These are phyloP conservation scores for Caenorhabditis sp. DNA, from an alignment of 2,888 invertebrate species.

Conservation along the genomic window DNA sequence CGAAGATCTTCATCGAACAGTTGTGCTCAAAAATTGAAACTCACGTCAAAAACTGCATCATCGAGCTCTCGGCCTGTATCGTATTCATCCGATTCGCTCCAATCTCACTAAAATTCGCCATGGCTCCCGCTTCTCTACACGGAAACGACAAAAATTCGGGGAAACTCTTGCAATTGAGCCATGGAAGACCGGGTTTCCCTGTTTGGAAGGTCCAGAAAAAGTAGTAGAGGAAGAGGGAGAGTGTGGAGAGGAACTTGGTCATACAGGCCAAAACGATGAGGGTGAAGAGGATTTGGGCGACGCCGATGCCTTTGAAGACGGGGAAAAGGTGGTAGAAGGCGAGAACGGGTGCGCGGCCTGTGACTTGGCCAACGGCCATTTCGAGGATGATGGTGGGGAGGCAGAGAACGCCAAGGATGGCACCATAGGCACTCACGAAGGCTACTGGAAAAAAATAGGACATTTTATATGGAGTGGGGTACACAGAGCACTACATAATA, in stretches of 20 bases:
- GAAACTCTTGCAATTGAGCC: slow-evolving; percentile 68
- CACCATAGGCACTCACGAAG: slow-evolving; percentile 68
- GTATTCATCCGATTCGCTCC: slow-evolving; percentile 47
- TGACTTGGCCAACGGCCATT: slow-evolving; percentile 69
- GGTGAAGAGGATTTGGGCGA: slow-evolving; percentile 63
- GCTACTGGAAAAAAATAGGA: slow-evolving; percentile 58
- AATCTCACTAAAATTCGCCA: slow-evolving; percentile 54
- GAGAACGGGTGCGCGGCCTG: slow-evolving; percentile 68
- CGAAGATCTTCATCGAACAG: no score
- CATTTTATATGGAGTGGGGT: background rate
- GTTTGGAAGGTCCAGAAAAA: slow-evolving; percentile 62
- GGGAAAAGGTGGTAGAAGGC: slow-evolving; percentile 69
- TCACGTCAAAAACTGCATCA: slow-evolving; percentile 66
- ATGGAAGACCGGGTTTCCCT: slow-evolving; percentile 64
- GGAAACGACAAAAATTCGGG: slow-evolving; percentile 61
- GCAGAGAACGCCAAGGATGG: slow-evolving; percentile 55
- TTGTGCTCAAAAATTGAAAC: background rate
- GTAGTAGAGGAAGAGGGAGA: slow-evolving; percentile 65
- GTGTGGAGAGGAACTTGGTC: slow-evolving; percentile 63
- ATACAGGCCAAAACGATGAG: slow-evolving; percentile 59
- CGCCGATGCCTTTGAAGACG: slow-evolving; percentile 70
- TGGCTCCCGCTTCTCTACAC: slow-evolving; percentile 60
- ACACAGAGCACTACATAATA: no score
- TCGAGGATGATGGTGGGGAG: slow-evolving; percentile 69
- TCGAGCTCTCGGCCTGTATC: slow-evolving; percentile 58